These are phyloP conservation scores for Phylloscopus trochilus DNA, from an alignment of 2,113 vertebrate genomes.

Conservation along the genomic window DNA sequence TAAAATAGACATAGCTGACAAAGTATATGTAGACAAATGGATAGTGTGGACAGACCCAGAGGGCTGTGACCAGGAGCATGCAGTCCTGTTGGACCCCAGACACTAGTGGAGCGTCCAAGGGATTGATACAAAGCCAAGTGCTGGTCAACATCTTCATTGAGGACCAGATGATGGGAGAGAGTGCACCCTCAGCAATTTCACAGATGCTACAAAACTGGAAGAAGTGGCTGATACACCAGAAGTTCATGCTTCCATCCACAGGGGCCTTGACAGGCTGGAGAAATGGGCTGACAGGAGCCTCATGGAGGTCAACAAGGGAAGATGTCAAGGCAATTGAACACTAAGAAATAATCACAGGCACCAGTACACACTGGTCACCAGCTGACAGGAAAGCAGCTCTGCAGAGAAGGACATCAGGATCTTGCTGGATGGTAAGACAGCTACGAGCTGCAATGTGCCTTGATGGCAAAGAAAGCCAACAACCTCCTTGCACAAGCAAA, in stretches of 20 bases:
- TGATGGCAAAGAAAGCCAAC: accelerated
- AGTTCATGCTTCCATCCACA: not conserved
- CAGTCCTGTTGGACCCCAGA: not conserved
- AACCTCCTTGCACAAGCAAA: not conserved
- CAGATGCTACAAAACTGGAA: not conserved
- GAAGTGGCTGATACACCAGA: not conserved
- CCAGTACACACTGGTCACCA: not conserved
- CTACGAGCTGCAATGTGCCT: not conserved
- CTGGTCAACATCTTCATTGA: not conserved
- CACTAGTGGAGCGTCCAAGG: not conserved
- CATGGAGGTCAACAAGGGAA: not conserved
- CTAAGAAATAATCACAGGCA: not conserved
- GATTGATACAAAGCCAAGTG: not conserved
- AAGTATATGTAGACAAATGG: not conserved
- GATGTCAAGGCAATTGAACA: not conserved
- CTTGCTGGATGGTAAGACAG: not conserved
- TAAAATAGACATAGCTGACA: not conserved
- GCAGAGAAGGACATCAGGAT: not conserved
- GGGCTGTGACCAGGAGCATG: not conserved
- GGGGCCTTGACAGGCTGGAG: not conserved
- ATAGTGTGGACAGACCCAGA: not conserved
- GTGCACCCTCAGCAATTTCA: not conserved
- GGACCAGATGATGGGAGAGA: not conserved
- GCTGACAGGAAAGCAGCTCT: not conserved
- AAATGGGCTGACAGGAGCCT: not conserved